Percentiles rank a stretch among this genome's conserved stretches.
Conservation (phyloP, 2,113 vertebrate species). For the Bos javanicus region DNA sequence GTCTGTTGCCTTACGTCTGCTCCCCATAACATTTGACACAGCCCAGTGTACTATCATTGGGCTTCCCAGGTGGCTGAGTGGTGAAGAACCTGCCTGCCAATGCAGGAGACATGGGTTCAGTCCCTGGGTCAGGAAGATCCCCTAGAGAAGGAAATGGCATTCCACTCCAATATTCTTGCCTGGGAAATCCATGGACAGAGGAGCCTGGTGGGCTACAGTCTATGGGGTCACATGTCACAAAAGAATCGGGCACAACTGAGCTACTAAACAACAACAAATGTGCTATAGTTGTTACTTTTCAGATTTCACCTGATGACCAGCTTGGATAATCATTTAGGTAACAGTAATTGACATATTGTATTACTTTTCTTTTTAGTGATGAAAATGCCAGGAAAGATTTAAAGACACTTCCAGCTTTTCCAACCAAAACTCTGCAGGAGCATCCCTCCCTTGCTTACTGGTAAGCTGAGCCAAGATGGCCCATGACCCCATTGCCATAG, state of each 20-base stretch:
- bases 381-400: constrained; percentile 90
- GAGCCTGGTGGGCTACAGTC: not conserved
- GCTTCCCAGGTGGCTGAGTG: not conserved
- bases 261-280: not conserved
- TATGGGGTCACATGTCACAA: not conserved
- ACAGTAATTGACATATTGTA: not conserved
- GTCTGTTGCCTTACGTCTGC: fast-evolving
- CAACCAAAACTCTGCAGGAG: constrained; percentile 93
- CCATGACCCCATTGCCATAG: not conserved
- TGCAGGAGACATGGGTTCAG: not conserved
- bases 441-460: constrained; percentile 96
- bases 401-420: constrained; percentile 91
- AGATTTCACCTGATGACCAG: not conserved
- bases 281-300: not conserved
- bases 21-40: not conserved
- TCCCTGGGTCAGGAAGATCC: not conserved
- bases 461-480: constrained; percentile 77
- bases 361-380: constrained; percentile 80
- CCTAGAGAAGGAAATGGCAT: not conserved
- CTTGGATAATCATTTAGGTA: not conserved
- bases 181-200: not conserved
- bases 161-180: not conserved
- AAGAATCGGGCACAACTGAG: not conserved
- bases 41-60: not conserved
- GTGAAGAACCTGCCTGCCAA: not conserved